Conservation (phyloP, 2,113 vertebrate genomes). For the Cephalophus harveyi region DNA sequence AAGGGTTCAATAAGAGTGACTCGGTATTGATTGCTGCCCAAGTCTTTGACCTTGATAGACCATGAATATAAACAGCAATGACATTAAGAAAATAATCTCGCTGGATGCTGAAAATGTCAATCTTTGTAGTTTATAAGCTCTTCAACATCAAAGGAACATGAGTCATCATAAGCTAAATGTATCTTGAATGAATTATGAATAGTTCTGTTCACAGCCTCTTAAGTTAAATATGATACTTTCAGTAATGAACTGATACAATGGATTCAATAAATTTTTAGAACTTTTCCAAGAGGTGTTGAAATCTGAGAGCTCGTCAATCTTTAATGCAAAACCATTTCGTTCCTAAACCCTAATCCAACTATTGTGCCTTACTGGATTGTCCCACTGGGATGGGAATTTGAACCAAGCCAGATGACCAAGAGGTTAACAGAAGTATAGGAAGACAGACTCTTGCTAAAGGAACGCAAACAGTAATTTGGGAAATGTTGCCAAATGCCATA, state of each 20-base stretch:
- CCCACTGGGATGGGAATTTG: not conserved
- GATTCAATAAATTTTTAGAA: not conserved
- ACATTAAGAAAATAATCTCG: not conserved
- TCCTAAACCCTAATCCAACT: not conserved
- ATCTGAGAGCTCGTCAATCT: not conserved
- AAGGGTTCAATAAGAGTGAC: not conserved
- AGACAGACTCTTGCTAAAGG: not conserved
- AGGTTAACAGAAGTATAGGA: not conserved
- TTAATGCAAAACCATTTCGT: slow-evolving; percentile 4
- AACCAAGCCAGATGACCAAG: not conserved
- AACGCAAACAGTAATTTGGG: not conserved
- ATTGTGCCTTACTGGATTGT: not conserved
- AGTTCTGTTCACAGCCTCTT: not conserved
- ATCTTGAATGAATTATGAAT: not conserved
- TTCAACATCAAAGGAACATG: not conserved
- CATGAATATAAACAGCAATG: not conserved
- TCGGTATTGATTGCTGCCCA: not conserved
- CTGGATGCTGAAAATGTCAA: not conserved
- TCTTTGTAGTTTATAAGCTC: not conserved
- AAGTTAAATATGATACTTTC: not conserved
- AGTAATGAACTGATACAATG: not conserved
- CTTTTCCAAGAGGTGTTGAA: slow-evolving; percentile 8
- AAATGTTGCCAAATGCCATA: not conserved
- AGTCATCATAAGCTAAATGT: not conserved
- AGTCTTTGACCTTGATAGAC: not conserved